Evolutionary conservation across 2,888 invertebrate genomes (phyloP), one percentile per base, ranked within the genome.

Genomic region (Branchipolynoe longqiensis): DNA sequence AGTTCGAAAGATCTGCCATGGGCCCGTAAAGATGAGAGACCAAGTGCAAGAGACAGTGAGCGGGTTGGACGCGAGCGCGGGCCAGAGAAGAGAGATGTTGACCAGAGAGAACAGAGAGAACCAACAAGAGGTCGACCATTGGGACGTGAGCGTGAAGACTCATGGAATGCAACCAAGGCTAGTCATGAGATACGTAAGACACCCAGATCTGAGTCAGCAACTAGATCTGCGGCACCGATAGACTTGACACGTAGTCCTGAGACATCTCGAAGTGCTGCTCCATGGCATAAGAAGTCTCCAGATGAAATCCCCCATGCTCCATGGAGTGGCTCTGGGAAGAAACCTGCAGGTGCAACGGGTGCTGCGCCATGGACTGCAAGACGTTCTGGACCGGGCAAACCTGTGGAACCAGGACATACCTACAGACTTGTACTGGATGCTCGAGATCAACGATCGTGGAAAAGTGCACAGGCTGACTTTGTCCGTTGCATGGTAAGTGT

Each of bases 401-500:
- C 73, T n/a, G 78, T 78, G 33, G 78, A 78, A n/a, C 40, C 40
- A 12, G 78, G 78, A 22, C 41, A 78, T 31, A 31, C 48, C 41
- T 78, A 78, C 48, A 78, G 48, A 22, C 41, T 78, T 28, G 54
- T 78, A n/a, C 78, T 78, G 8, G 28, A 14, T 48, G 54, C 41
- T 0, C 41, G 78, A 33, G 78, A 78, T 48, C 78, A 48, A 28
- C 25, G 12, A 28, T 25, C 28, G 18, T 78, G 78, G 78, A 54
- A 78, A 78, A n/a, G 2, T 41, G 41, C 78, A 48, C 78, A 78
- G 54, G 78, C 41, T 12, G 78, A 48, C 54, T 78, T 78, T 48
- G 48, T 78, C 48, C 78, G 25, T 12, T 78, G 78, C 18, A 78
- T 78, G 78, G 78, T 78, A 41, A 78, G 78, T 78, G 38, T 69